Conservation (phyloP, 37 sponge, comb jelly and placozoan genomes). For the Tethya wilhelma region DNA sequence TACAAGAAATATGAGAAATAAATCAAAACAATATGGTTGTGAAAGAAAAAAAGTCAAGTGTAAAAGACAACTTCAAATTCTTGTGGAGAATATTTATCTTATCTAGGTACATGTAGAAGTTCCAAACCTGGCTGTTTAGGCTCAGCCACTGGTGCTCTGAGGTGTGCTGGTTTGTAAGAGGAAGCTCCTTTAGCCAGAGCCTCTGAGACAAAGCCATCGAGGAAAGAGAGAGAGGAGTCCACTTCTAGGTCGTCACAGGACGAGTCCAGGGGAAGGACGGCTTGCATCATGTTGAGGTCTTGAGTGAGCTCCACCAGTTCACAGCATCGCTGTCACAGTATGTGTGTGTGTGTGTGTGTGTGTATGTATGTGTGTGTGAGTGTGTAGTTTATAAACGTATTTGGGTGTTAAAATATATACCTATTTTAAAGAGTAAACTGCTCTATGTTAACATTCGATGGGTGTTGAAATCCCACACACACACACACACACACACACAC, state of each 20-base stretch:
- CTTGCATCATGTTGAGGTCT: slow-evolving; percentile 57
- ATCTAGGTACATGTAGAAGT: not conserved
- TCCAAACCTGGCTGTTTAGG: slow-evolving; percentile 4
- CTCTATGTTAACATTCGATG: no score
- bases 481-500: slow-evolving; percentile 27
- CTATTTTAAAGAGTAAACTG: no score
- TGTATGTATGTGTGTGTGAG: slow-evolving; percentile 8
- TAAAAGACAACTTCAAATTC: not conserved
- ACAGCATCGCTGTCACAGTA: slow-evolving; percentile 60
- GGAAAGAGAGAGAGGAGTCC: slow-evolving; percentile 85
- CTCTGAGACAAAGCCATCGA: slow-evolving; percentile 78
- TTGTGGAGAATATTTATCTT: not conserved
- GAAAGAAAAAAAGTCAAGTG: not conserved
- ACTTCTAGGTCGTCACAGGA: slow-evolving; percentile 93
- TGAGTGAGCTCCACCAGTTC: slow-evolving; percentile 70
- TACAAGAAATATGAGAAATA: not conserved
- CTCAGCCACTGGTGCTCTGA: not conserved
- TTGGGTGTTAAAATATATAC: no score
- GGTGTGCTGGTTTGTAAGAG: slow-evolving; percentile 70
- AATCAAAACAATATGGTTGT: not conserved
- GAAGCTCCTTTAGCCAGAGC: slow-evolving; percentile 70
- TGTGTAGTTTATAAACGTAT: not conserved
- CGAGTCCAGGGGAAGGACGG: slow-evolving; percentile 81
- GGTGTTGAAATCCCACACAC: no score
- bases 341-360: not conserved